Conservation (phyloP, 2,113 vertebrate genomes). For the Eulemur rufifrons region DNA sequence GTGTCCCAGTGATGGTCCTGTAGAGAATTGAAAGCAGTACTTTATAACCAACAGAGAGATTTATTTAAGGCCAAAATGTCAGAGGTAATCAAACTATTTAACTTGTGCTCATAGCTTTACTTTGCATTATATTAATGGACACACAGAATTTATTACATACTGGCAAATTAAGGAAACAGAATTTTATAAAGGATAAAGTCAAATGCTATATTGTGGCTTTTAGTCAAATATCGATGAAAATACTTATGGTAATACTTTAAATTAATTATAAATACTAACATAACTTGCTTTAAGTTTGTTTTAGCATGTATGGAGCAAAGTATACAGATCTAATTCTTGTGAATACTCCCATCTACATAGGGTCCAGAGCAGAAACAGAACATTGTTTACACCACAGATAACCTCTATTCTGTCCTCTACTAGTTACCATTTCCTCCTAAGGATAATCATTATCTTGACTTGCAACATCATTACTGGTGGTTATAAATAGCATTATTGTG, state of each 20-base stretch:
- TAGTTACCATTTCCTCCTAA: background rate
- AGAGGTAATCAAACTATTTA: constrained; percentile 71
- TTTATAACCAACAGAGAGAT: constrained; percentile 53
- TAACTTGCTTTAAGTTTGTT: background rate
- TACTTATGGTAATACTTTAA: constrained; percentile 19
- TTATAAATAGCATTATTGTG: background rate
- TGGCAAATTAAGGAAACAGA: constrained; percentile 48
- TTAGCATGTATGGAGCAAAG: background rate
- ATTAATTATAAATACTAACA: background rate
- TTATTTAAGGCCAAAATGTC: constrained; percentile 64
- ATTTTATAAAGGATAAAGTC: constrained; percentile 18
- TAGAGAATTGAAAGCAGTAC: constrained; percentile 40
- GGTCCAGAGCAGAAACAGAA: background rate
- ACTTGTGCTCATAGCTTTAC: constrained; percentile 42
- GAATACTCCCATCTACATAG: background rate
- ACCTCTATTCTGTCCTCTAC: background rate
- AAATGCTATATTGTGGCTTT: background rate
- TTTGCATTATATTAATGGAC: constrained; percentile 49
- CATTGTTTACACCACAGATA: background rate
- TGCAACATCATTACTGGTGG: background rate
- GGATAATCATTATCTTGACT: background rate
- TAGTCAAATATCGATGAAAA: background rate
- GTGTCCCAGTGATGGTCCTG: constrained; percentile 23
- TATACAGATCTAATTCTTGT: background rate
- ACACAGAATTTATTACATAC: constrained; percentile 32